phyloP scores from a whole-genome alignment of 2,113 vertebrate genomes.

The Emydocephalus ijimae region DNA sequence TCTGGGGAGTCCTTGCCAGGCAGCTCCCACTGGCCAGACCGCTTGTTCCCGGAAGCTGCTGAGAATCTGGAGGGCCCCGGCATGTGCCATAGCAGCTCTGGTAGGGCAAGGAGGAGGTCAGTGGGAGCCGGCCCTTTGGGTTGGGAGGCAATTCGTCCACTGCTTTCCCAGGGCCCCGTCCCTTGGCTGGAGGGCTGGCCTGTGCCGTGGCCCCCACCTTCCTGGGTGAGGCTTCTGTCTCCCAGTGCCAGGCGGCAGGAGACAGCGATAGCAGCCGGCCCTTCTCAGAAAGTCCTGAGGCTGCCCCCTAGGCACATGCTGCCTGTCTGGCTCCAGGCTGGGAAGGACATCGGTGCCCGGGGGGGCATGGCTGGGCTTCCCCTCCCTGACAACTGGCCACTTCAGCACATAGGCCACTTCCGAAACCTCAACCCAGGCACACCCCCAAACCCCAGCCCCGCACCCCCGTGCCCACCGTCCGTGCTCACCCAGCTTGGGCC shows the following conservation, averaged over 20 bases:
- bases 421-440: background rate
- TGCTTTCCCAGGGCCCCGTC: background rate
- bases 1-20: constrained; percentile 85
- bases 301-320: background rate
- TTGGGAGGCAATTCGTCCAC: background rate
- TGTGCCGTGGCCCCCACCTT: background rate
- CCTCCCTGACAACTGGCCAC: background rate
- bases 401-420: too few relatives aligned
- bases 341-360: background rate
- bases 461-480: background rate
- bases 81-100: constrained; percentile 90
- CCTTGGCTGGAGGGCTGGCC: background rate
- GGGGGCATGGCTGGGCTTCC: background rate
- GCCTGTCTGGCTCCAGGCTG: background rate
- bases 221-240: background rate
- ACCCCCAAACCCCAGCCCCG: background rate
- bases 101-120: background rate
- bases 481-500: constrained; percentile 79
- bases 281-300: background rate
- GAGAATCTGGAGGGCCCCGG: constrained; percentile 71
- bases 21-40: constrained; percentile 74
- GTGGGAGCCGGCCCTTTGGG: background rate
- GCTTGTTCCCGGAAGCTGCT: constrained; percentile 61
- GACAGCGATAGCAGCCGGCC: background rate
- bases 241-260: background rate